Evolutionary conservation across 2,797 vertebrate genomes (phyloP).

Genomic region (Hapalemur alaotrensis): DNA sequence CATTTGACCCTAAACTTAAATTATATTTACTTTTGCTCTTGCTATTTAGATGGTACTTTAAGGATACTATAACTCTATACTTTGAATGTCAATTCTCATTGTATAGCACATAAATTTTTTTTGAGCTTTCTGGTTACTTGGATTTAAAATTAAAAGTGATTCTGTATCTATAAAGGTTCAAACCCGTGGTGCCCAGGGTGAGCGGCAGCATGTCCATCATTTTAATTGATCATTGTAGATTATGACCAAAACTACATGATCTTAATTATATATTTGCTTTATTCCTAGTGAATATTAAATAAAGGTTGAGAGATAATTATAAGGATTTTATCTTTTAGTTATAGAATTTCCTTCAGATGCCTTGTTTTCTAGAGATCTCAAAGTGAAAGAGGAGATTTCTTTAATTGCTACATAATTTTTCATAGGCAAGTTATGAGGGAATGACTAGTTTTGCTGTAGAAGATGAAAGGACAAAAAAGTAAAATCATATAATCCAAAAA

Average conservation of each 20-base stretch:
- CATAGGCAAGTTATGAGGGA: not conserved
- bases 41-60: not conserved
- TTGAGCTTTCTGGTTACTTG: not conserved
- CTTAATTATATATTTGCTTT: not conserved
- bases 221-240: not conserved
- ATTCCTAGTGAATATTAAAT: not conserved
- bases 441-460: not conserved
- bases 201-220: not conserved
- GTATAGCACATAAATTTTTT: not conserved
- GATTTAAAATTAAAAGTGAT: slow-evolving; percentile 7
- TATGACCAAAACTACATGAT: not conserved
- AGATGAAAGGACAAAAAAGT: not conserved
- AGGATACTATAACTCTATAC: not conserved
- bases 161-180: not conserved
- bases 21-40: slow-evolving; percentile 19
- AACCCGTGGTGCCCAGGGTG: not conserved
- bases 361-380: not conserved
- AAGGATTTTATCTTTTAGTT: not conserved
- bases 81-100: not conserved
- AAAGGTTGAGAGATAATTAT: not conserved
- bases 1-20: not conserved
- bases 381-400: not conserved
- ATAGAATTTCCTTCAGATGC: not conserved
- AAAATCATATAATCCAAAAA: not conserved
- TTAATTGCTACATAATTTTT: not conserved